Conservation (phyloP, 2,797 vertebrate genomes). For the Eremophila alpestris region DNA sequence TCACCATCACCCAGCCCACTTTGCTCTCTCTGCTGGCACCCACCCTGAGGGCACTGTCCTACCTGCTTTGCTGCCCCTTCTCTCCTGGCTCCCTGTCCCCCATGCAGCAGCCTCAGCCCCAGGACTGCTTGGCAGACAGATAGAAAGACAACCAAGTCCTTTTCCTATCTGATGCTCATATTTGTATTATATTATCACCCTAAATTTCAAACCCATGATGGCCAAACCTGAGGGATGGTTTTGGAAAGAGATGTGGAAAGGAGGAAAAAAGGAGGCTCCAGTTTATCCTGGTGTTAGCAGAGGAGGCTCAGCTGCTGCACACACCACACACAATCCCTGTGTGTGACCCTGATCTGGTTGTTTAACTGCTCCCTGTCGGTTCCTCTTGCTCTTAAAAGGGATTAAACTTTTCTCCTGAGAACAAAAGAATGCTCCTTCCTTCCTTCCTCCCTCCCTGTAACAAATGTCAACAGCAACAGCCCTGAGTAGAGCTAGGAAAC, state of each 20-base stretch:
- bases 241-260: background rate
- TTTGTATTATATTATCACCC: background rate
- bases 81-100: background rate
- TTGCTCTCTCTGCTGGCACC: background rate
- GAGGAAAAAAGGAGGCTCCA: background rate
- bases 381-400: background rate
- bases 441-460: background rate
- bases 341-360: background rate
- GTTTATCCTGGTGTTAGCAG: background rate
- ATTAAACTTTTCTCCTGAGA: background rate
- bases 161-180: background rate
- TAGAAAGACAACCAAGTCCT: background rate
- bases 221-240: background rate
- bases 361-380: background rate
- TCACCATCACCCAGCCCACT: accelerated
- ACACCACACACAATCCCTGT: background rate
- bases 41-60: accelerated
- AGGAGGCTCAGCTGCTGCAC: accelerated
- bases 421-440: background rate
- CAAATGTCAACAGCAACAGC: background rate
- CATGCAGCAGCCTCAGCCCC: background rate
- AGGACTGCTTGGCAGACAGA: background rate
- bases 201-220: accelerated
- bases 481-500: background rate
- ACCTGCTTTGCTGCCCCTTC: background rate